phyloP scores from a whole-genome alignment of 2,888 invertebrate species.

The Melinaea menophilus region DNA sequence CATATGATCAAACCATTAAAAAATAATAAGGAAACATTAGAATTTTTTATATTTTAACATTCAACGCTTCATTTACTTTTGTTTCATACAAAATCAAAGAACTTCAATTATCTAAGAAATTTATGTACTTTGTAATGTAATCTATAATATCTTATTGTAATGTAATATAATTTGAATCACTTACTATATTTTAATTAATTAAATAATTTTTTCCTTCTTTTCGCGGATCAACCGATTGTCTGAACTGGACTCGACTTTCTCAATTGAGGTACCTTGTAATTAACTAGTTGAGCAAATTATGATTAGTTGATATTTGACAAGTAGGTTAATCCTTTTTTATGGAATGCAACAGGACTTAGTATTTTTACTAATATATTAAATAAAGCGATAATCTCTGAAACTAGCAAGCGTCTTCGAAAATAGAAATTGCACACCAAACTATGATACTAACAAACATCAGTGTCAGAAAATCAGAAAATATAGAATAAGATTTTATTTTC shows the following conservation, averaged over 20 bases:
- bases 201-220: slow-evolving; percentile 38
- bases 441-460: no score
- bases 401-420: no score
- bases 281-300: slow-evolving; percentile 46
- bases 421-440: no score
- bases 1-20: slow-evolving; percentile 21
- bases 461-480: no score
- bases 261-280: slow-evolving; percentile 45
- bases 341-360: slow-evolving; percentile 1
- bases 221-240: slow-evolving; percentile 62
- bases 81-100: no score
- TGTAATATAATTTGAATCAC: background rate
- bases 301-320: slow-evolving; percentile 48
- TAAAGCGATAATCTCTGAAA: no score
- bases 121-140: no score
- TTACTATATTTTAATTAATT: background rate
- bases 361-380: no score
- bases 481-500: no score
- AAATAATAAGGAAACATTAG: slow-evolving; percentile 20
- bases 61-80: slow-evolving; percentile 15
- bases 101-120: no score
- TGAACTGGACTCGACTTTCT: slow-evolving; percentile 52
- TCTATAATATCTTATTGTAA: no score
- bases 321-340: slow-evolving; percentile 28
- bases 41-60: background rate